Evolutionary conservation across 2,888 invertebrate species (phyloP).

Genomic region (Kuschelorhynchus macadamiae): DNA sequence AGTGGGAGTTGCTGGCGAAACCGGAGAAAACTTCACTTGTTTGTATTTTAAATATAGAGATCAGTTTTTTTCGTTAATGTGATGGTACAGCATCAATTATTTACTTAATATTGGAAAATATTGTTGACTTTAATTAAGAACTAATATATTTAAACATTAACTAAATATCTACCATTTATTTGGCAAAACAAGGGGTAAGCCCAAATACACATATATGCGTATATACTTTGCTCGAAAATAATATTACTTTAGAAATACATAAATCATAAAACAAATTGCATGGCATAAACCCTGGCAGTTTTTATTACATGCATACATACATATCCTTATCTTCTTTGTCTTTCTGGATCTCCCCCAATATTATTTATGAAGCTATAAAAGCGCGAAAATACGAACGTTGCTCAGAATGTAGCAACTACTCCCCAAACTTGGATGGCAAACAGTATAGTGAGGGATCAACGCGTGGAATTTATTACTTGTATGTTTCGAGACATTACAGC

Average conservation of each 20-base stretch:
- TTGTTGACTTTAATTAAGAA: too few relatives aligned
- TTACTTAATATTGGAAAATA: too few relatives aligned
- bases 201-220: neutral
- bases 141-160: too few relatives aligned
- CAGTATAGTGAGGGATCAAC: conserved; percentile 5
- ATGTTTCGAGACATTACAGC: neutral
- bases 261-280: conserved; percentile 31
- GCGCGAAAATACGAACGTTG: conserved; percentile 29
- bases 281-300: conserved; percentile 21
- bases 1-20: too few relatives aligned
- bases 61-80: too few relatives aligned
- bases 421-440: conserved; percentile 19
- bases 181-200: too few relatives aligned
- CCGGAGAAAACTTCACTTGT: too few relatives aligned
- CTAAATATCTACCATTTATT: too few relatives aligned
- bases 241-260: conserved; percentile 11
- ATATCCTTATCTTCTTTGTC: conserved; percentile 40
- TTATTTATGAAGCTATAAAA: conserved; percentile 40
- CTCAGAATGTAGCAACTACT: conserved; percentile 25
- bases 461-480: neutral
- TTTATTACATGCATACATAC: conserved; percentile 40
- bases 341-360: conserved; percentile 27
- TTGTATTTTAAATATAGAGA: too few relatives aligned
- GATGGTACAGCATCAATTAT: too few relatives aligned
- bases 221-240: neutral